A percentile compares a stretch with the other conserved stretches of the same genome.
Conservation (phyloP, 2,113 vertebrate species). For the Holacanthus passer region DNA sequence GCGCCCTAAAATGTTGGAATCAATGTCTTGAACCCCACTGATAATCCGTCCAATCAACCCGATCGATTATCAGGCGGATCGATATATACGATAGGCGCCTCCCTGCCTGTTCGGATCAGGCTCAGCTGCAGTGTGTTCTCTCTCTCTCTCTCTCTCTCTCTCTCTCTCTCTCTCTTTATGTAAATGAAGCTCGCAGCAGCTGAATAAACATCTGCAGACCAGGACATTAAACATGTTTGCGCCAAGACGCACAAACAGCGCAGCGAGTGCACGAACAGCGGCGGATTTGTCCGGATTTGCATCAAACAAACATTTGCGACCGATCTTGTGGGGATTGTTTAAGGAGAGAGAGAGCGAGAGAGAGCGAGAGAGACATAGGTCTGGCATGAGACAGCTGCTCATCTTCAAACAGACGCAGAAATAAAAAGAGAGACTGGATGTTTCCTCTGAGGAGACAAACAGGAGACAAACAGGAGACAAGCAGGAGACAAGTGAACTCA, state of each 20-base stretch:
- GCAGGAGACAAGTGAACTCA: not conserved
- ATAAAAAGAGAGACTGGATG: not conserved
- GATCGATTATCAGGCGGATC: slow-evolving; percentile 41
- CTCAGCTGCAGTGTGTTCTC: slow-evolving; percentile 28
- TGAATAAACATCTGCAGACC: slow-evolving; percentile 81
- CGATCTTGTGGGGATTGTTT: slow-evolving; percentile 68
- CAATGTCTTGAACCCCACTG: too few relatives aligned
- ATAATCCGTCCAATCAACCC: not conserved
- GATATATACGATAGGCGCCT: slow-evolving; percentile 14
- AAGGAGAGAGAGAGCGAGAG: slow-evolving; percentile 36
- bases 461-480: too few relatives aligned
- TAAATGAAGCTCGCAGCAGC: slow-evolving; percentile 77
- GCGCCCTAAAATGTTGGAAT: not conserved
- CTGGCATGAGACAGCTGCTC: slow-evolving; percentile 71
- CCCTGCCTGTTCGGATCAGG: not conserved
- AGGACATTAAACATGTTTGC: slow-evolving; percentile 78
- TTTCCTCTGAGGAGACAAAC: slow-evolving; percentile 24
- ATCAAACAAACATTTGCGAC: slow-evolving; percentile 81
- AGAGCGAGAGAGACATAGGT: slow-evolving; percentile 32
- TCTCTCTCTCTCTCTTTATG: slow-evolving; percentile 56
- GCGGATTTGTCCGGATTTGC: slow-evolving; percentile 82
- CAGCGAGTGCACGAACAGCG: slow-evolving; percentile 73
- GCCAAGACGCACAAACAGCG: slow-evolving; percentile 74
- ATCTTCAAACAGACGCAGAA: slow-evolving; percentile 24
- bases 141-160: slow-evolving; percentile 5